Evolutionary conservation across 2,888 invertebrate genomes (phyloP).

Genomic region (Drosophila testacea): DNA sequence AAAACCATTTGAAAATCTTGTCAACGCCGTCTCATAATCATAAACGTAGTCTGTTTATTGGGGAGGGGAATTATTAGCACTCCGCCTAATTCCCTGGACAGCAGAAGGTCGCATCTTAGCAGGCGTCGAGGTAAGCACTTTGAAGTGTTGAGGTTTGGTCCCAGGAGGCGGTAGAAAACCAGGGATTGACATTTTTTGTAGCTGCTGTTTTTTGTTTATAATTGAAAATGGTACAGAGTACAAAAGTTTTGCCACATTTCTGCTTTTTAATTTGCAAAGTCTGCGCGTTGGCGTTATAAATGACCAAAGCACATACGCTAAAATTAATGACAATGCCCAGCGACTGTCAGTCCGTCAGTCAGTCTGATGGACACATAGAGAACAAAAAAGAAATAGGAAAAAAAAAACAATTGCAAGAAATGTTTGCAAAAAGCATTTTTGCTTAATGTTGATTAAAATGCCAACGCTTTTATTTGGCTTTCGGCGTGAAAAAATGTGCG

Average conservation of each 20-base stretch:
- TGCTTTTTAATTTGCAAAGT: conserved; percentile 72
- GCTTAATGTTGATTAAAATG: conserved; percentile 81
- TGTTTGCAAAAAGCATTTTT: conserved; percentile 79
- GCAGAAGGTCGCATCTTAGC: conserved; percentile 24
- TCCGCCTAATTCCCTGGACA: conserved; percentile 56
- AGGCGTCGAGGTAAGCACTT: conserved; percentile 54
- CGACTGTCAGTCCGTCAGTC: conserved; percentile 43
- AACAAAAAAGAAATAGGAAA: conserved; percentile 16
- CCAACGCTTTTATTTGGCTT: conserved; percentile 66
- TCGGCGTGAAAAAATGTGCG: conserved; percentile 76
- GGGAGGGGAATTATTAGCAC: conserved; percentile 71
- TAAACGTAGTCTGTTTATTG: conserved; percentile 54
- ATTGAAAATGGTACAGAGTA: conserved; percentile 61
- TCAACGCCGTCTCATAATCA: conserved; percentile 77
- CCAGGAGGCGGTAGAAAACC: conserved; percentile 43
- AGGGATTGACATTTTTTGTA: conserved; percentile 32
- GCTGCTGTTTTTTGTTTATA: conserved; percentile 41
- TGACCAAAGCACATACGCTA: conserved; percentile 74
- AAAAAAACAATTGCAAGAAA: conserved; percentile 39
- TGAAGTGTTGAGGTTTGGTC: conserved; percentile 67
- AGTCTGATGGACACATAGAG: conserved; percentile 52
- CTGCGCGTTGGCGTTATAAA: conserved; percentile 64
- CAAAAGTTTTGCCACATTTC: conserved; percentile 54
- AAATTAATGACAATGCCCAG: conserved; percentile 73
- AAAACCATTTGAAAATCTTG: conserved; percentile 81